Base-by-base conservation (phyloP, 2,113 vertebrate species). In the Ptilonorhynchus violaceus region DNA sequence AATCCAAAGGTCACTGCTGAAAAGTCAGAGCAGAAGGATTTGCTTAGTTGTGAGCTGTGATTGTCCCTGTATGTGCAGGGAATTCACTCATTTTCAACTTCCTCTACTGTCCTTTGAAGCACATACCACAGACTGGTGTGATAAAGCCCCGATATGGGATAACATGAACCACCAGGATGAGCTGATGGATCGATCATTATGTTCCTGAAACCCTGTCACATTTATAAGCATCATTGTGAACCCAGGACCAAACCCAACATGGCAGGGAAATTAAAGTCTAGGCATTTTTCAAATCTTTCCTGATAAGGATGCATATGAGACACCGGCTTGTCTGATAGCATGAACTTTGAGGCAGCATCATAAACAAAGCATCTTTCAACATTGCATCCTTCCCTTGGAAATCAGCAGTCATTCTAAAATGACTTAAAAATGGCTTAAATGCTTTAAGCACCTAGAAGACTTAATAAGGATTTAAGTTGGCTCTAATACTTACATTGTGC, bases 381-480 rank as follows among this genome's bases (percentile, higher is more conserved):
- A 13, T 13, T 81, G 27, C 68, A 60, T 70, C 80, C 66, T 87
- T 89, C 56, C 72, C 56, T 41, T 82, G 94, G 67, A 95, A 94
- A 89, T 78, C 80, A 60, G 55, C n/a, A 92, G 78, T 76, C 79
- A 74, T 85, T 94, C 88, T 70, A 59, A 92, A 96, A 95, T 70
- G 92, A 77, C 68, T 96, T 93, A 30, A 92, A 86, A 93, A 85
- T 94, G 78, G 79, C 85, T 97, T 96, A 94, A 95, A 93, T 84
- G 39, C 73, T 96, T 93, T 92, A 88, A 95, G 82, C 68, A 92
- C 85, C 88, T 77, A 60, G 82, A 93, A 91, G 85, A 88, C 85
- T 97, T 96, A 96, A 80, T 73, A 88, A 77, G 92, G 93, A 92
- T 94, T 96, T 95, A 70, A 92, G 76, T 88, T 94, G 60, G 44